A percentile compares a stretch with the other conserved stretches of the same genome.
Evolutionary conservation across 1,140 invertebrate genomes (phyloP).

Genomic region (Drosophila melanogaster): Release_6_plus_ISO1_MT NT_033777.3:12370001-12370500

Average conservation of each 20-base stretch:
- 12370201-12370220: constrained; percentile 18
- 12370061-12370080: neutral
- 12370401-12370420: neutral
- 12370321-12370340: constrained; percentile 1
- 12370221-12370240: constrained; percentile 13
- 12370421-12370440: constrained; percentile 12
- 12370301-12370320: constrained; percentile 16
- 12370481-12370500: constrained; percentile 39
- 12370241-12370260: constrained; percentile 17
- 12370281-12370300: constrained; percentile 10
- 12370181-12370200: neutral
- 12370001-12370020: neutral
- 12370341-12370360: neutral
- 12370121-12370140: neutral
- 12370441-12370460: constrained; percentile 4
- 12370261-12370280: neutral
- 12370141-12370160: neutral
- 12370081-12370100: constrained; percentile 11
- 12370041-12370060: constrained; percentile 2
- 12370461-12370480: constrained; percentile 24
- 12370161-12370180: neutral
- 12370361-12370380: neutral
- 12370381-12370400: neutral
- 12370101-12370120: constrained; percentile 2
- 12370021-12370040: constrained; percentile 5